Base-by-base conservation (phyloP, 2,888 invertebrate species). In the Epinotia demarniana region DNA sequence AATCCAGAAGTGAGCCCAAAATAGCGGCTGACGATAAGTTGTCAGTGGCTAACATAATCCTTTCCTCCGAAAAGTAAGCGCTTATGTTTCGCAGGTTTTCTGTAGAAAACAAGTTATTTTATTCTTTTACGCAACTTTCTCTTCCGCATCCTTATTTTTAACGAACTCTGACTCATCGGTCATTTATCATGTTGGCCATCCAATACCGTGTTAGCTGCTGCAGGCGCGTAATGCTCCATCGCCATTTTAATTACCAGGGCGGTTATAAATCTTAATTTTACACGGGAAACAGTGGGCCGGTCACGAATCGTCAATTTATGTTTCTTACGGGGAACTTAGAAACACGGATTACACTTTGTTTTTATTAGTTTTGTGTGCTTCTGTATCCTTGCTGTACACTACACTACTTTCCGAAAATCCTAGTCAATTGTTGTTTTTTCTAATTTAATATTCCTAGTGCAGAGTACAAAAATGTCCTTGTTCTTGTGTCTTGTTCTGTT, bases 201-300 rank as follows among this genome's bases (percentile, higher is more conserved):
- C 67, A 72, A 75, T 57, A 39, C 58, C 71, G 75, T 39, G 75
- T 75, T 70, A 73, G 66, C 43, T 53, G 49, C 58, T 53, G 49
- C 58, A 55, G 67, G 61, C 67, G 58, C 49, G 71, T 72, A 75
- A 72, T 67, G 72, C 75, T 60, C 71, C 68, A 66, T 55, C 64
- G 74, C 74, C 74, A 75, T 75, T 75, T 75, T 75, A 75, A 75
- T 75, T 75, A 75, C 67, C 18, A 55, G 53, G 60, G 43, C 49
- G 9, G 74, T 73, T 76, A 75, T 78, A 78, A 78, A 77, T 78
- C 78, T 78, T 74, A 72, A 78, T 78, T 78, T 76, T 71, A 68
- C 53, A 53, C 72, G 75, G 39, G 75, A 72, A 74, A 62, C 75
- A 27, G 73, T 60, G 58, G 64, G 63, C 70, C 73, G 62, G 78